Conservation (phyloP, 2,888 invertebrate genomes). For the Azorinus chamasolen region DNA sequence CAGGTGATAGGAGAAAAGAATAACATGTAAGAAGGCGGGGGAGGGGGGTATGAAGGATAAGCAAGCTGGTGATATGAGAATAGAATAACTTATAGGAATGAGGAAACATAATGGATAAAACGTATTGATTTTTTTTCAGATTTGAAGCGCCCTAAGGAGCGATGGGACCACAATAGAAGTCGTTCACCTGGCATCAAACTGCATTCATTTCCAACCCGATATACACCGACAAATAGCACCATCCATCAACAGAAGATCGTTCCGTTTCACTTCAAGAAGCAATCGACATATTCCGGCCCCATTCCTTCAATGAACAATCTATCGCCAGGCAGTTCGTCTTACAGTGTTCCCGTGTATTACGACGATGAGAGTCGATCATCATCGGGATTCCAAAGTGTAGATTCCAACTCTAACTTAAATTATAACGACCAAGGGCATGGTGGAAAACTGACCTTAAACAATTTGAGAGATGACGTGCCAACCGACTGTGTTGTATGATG, state of each 20-base stretch:
- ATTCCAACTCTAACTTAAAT: constrained; percentile 46
- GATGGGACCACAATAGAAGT: too few relatives aligned
- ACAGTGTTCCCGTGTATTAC: constrained; percentile 50
- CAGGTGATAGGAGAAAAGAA: too few relatives aligned
- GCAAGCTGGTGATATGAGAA: too few relatives aligned
- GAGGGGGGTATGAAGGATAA: too few relatives aligned
- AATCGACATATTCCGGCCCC: constrained; percentile 15
- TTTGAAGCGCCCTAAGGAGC: too few relatives aligned
- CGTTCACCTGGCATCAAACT: too few relatives aligned
- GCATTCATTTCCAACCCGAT: constrained; percentile 7
- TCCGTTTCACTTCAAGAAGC: constrained; percentile 58
- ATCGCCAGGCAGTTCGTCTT: constrained; percentile 23
- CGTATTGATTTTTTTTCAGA: too few relatives aligned
- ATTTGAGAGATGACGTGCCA: constrained; percentile 25
- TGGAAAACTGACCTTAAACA: constrained; percentile 34
- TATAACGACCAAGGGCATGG: constrained; percentile 22
- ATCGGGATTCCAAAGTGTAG: constrained; percentile 57
- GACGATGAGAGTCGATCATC: constrained; percentile 49
- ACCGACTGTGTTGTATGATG: constrained; percentile 50
- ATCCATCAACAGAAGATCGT: constrained; percentile 52
- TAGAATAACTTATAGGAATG: too few relatives aligned
- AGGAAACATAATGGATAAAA: too few relatives aligned
- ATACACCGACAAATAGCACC: constrained; percentile 4
- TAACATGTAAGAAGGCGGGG: too few relatives aligned
- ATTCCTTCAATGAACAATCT: constrained; percentile 19